Evolutionary conservation across 2,888 invertebrate genomes (phyloP).

Genomic region (Zhuqinia jingwanae): DNA sequence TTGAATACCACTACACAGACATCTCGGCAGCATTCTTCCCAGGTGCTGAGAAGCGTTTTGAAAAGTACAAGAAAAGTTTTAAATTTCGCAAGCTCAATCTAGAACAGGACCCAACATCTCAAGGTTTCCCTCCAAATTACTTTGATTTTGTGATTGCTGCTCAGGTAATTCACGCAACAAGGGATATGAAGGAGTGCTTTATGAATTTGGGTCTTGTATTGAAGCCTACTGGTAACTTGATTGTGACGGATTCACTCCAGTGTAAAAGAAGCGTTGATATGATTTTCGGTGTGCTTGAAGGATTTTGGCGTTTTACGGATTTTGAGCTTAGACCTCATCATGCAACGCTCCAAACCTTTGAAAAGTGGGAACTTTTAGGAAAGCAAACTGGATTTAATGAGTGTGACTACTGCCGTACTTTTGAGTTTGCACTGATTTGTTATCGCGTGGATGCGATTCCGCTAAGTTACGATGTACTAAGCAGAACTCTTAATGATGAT

Average conservation of each 20-base stretch:
- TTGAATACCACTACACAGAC: constrained; percentile 41
- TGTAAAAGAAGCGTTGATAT: too few species aligned
- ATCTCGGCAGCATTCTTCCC: constrained; percentile 33
- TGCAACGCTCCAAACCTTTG: too few species aligned
- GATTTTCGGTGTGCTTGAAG: constrained; percentile 52
- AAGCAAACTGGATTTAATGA: not conserved
- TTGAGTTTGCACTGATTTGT: not conserved
- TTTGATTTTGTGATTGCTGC: constrained; percentile 19
- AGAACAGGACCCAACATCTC: constrained; percentile 26
- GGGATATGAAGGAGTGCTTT: not conserved
- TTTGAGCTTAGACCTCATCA: constrained; percentile 37
- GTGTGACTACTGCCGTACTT: not conserved
- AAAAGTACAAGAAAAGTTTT: not conserved
- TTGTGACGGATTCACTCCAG: not conserved
- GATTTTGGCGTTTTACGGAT: constrained; percentile 55
- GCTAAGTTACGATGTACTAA: not conserved
- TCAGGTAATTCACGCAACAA: constrained; percentile 35
- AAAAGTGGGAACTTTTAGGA: constrained; percentile 1
- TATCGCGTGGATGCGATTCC: not conserved
- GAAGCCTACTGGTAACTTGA: not conserved
- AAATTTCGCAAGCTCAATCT: constrained; percentile 16
- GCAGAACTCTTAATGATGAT: not conserved
- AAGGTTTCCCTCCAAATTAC: constrained; percentile 41
- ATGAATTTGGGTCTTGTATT: not conserved
- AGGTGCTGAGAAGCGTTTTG: constrained; percentile 32